Percentiles rank a stretch among this genome's conserved stretches.
phyloP scores from a whole-genome alignment of 2,797 vertebrate genomes.

The Diglossa cyanea region DNA sequence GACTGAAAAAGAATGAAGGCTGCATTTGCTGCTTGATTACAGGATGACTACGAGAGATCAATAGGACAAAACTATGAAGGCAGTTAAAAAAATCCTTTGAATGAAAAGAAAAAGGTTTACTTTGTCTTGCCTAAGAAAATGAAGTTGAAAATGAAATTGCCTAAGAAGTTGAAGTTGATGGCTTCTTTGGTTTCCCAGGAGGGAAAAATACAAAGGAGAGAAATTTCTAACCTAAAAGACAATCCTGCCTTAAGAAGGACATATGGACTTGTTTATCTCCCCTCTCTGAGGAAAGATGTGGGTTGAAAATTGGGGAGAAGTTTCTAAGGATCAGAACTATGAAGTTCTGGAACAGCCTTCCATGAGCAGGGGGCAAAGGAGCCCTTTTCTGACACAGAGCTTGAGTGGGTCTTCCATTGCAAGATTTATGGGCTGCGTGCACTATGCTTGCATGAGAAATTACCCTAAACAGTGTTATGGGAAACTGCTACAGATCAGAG shows the following conservation, averaged over 20 bases:
- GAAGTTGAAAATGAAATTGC: background rate
- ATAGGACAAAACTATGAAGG: background rate
- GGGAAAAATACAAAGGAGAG: background rate
- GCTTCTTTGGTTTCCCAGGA: background rate
- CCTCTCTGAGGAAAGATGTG: background rate
- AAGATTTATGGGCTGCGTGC: background rate
- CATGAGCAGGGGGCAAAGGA: fast-evolving
- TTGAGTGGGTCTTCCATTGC: background rate
- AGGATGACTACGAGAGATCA: background rate
- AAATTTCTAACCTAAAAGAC: background rate
- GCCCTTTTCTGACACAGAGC: background rate
- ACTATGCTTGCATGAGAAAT: background rate
- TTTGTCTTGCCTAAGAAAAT: background rate
- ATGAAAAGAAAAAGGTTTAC: background rate
- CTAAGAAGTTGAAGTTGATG: background rate
- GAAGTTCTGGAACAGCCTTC: background rate
- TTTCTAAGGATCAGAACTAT: background rate
- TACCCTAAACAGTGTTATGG: background rate
- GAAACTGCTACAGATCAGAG: background rate
- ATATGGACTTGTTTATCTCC: background rate
- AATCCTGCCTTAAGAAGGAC: background rate
- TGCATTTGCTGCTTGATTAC: background rate
- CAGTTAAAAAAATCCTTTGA: background rate
- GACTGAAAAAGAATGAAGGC: background rate
- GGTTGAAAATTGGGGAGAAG: background rate